Evolutionary conservation across 2,888 invertebrate genomes (phyloP), one percentile per base, ranked within the genome.

Genomic region (Lamproptera curius): DNA sequence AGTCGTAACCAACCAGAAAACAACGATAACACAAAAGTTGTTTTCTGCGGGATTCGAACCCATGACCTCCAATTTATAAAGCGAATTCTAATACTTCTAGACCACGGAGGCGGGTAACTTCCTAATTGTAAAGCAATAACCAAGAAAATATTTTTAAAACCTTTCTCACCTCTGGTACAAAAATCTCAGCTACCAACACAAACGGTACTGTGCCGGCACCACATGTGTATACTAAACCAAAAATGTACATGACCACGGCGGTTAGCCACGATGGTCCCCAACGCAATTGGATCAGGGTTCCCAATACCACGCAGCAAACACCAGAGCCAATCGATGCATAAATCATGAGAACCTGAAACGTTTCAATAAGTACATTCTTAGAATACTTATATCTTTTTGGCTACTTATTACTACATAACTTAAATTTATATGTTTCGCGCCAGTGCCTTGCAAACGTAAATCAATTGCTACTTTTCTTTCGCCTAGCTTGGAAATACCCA

Each of bases 181-280:
- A 66, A 10, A 64, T 52, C 42, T 68, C 67, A n/a, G 61, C 57
- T 1, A 53, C 45, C 6, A 66, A 26, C 0, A 68, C 62, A 17
- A 54, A 66, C 2, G 65, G 63, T 9, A 68, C 57, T 2, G 61
- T 58, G 1, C 62, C 63, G 0, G 64, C 61, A 0, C 67, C 67
- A 9, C 63, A 36, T 8, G 54, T 61, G 46, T 62, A 59, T 5
- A 53, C 50, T 0, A 57, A 45, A 11, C 57, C 50, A 52, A 61
- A 66, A 0, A 51, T 8, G 44, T 61, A 62, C 16, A 67, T 56
- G 28, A 62, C 16, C 1, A 58, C 17, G 0, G 59, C 58, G 0
- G 63, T 58, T 6, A 57, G 17, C 50, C 57, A 55, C 13, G 53
- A 53, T 0, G 66, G 63, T 0, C 52, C 61, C 56, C 60, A 65